phyloP scores from a whole-genome alignment of 2,113 vertebrate genomes.

The Pterocles burchelli region DNA sequence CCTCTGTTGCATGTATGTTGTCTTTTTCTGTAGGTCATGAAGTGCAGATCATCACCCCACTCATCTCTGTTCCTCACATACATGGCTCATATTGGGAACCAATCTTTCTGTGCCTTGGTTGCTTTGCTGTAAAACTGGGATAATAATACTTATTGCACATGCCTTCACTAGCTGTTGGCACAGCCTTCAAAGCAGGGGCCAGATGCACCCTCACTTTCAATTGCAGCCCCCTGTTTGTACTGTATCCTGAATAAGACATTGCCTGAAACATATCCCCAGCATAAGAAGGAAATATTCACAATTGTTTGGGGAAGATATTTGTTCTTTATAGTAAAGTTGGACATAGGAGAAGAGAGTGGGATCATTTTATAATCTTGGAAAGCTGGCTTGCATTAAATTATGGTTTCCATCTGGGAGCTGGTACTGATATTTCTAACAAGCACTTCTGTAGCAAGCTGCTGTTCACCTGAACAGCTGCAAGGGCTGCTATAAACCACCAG shows the following conservation, averaged over 20 bases:
- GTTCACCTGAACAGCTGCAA: not conserved
- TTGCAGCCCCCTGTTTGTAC: not conserved
- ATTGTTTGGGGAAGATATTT: not conserved
- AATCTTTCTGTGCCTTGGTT: not conserved
- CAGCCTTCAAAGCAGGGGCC: not conserved
- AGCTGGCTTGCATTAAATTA: not conserved
- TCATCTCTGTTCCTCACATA: not conserved
- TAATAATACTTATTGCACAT: not conserved
- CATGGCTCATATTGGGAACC: accelerated
- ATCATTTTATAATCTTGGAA: not conserved
- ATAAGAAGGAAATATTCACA: not conserved
- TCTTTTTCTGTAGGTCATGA: not conserved
- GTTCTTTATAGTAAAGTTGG: not conserved
- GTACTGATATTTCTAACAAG: not conserved
- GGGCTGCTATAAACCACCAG: not conserved
- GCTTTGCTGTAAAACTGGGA: not conserved
- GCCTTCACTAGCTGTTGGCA: not conserved
- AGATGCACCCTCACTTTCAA: not conserved
- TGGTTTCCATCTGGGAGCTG: not conserved
- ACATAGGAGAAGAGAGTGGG: not conserved
- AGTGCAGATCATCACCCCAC: not conserved
- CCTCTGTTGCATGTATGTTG: not conserved
- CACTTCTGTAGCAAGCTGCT: not conserved
- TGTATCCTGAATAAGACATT: not conserved
- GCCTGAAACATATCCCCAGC: not conserved